phyloP scores from a whole-genome alignment of 2,888 invertebrate genomes.

The Eilema depressum region DNA sequence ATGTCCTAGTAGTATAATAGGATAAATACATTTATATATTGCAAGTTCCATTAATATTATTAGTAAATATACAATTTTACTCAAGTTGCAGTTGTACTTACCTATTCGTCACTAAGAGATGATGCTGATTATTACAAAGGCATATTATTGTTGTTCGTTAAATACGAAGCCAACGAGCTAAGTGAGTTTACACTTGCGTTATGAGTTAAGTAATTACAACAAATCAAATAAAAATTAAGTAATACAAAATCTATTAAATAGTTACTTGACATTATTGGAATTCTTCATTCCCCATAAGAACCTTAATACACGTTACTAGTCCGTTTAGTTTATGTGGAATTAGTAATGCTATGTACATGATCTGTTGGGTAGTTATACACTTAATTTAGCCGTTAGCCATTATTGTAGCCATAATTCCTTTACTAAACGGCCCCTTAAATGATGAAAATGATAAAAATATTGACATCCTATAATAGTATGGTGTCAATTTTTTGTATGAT shows the following conservation, averaged over 20 bases:
- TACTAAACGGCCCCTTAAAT: neutral
- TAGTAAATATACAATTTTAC: neutral
- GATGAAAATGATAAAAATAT: no score
- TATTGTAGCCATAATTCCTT: neutral
- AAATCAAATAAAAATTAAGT: no score
- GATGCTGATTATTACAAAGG: neutral
- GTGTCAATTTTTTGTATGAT: no score
- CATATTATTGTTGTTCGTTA: neutral
- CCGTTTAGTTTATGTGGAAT: neutral
- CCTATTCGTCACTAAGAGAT: neutral
- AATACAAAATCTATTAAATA: neutral
- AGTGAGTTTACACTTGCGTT: slow-evolving; percentile 1
- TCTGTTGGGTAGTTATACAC: neutral
- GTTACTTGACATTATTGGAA: neutral
- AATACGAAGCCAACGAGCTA: neutral
- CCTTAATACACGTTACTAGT: neutral
- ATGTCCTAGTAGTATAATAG: neutral
- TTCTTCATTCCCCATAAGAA: neutral
- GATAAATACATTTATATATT: neutral
- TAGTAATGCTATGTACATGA: neutral
- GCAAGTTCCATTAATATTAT: neutral
- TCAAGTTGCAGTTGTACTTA: neutral
- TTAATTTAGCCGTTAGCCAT: neutral
- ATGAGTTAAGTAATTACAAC: neutral
- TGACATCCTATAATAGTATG: no score